phyloP scores from a whole-genome alignment of 2,113 vertebrate genomes.

The Crotalus horridus region DNA sequence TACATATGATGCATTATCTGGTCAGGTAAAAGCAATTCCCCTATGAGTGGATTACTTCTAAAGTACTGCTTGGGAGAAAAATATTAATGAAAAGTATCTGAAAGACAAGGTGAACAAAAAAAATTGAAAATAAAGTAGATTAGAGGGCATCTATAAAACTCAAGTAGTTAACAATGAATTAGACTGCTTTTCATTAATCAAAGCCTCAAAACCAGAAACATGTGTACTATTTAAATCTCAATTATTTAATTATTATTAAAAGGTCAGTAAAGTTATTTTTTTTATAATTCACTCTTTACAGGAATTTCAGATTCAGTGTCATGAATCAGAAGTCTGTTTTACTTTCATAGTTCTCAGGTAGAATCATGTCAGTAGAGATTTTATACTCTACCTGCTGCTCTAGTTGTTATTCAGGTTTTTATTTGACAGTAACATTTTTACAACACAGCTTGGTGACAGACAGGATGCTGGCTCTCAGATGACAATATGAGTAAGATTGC shows the following conservation, averaged over 20 bases:
- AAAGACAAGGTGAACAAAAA: conserved; percentile 43
- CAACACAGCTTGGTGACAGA: conserved; percentile 45
- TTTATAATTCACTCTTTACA: conserved; percentile 22
- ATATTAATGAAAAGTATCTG: conserved; percentile 6
- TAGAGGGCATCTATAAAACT: conserved; percentile 22
- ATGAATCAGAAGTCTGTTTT: conserved; percentile 3
- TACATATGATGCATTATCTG: conserved; percentile 22
- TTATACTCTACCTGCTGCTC: conserved; percentile 30
- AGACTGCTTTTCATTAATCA: not conserved
- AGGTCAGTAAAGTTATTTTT: not conserved
- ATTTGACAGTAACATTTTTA: conserved; percentile 53
- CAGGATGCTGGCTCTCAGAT: conserved; percentile 9
- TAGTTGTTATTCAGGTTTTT: conserved; percentile 50
- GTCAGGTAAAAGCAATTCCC: not conserved
- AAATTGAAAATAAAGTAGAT: conserved; percentile 34
- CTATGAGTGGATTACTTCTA: conserved; percentile 39
- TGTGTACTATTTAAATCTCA: conserved; percentile 19
- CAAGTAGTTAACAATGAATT: not conserved
- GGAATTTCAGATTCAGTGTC: conserved; percentile 22
- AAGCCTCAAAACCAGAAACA: conserved; percentile 10
- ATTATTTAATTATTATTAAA: not conserved
- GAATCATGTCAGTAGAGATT: conserved; percentile 48
- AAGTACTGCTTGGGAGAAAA: conserved; percentile 36
- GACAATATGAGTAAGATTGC: conserved; percentile 8
- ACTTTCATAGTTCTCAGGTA: conserved; percentile 50